Percentiles rank a stretch among this genome's conserved stretches.
phyloP scores from a whole-genome alignment of 2,797 vertebrate species.

The Numenius phaeopus region DNA sequence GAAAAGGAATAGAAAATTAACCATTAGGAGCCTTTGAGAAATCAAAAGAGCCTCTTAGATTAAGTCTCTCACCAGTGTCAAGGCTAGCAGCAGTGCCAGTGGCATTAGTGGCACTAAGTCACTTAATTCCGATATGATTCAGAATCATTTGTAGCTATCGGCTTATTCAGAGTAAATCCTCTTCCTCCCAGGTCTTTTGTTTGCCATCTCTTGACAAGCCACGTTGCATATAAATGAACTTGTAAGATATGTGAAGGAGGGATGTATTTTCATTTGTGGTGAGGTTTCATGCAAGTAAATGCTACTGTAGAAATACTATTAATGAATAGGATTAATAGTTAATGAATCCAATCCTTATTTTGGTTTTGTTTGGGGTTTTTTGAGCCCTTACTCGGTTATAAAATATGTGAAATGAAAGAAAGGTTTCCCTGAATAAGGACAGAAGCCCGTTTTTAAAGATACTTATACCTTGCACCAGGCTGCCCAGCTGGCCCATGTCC shows the following conservation, averaged over 20 bases:
- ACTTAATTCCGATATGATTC: conserved; percentile 61
- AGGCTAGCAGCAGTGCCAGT: neutral
- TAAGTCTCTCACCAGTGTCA: conserved; percentile 8
- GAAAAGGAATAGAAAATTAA: conserved; percentile 31
- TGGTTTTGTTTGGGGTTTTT: neutral
- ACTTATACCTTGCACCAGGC: neutral
- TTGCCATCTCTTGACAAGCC: neutral
- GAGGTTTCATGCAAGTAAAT: neutral
- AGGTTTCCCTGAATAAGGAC: neutral
- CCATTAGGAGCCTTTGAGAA: conserved; percentile 4
- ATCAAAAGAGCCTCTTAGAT: conserved; percentile 31
- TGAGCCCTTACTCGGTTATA: neutral
- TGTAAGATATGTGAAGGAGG: neutral
- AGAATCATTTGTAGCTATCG: conserved; percentile 45
- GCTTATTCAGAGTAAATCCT: conserved; percentile 53
- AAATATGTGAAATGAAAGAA: neutral
- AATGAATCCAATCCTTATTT: neutral
- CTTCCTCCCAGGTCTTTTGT: conserved; percentile 38
- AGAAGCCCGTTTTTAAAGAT: neutral
- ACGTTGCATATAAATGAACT: neutral
- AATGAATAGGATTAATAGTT: neutral
- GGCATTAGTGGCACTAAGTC: conserved; percentile 50
- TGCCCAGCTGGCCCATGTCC: neutral
- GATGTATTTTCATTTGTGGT: conserved; percentile 9
- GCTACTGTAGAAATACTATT: neutral